Evolutionary conservation across 2,888 invertebrate species (phyloP).

Genomic region (Choreutis nemorana): DNA sequence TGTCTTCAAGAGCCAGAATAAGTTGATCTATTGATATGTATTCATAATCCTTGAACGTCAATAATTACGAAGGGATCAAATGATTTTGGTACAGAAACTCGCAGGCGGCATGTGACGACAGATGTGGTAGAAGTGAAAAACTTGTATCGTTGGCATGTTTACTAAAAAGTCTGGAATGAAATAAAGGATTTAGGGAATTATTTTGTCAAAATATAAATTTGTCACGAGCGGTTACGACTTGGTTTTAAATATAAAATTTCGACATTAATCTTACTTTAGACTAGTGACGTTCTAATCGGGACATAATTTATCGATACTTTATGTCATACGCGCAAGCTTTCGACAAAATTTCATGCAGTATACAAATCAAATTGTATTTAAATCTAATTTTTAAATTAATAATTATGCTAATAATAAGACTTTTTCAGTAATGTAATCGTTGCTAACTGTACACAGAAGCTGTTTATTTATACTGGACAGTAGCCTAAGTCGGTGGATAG

Average conservation of each 20-base stretch:
- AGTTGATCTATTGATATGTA: slow-evolving; percentile 4
- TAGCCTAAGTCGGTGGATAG: slow-evolving; percentile 49
- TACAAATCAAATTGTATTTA: no score
- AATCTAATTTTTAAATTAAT: neutral
- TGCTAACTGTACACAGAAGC: slow-evolving; percentile 24
- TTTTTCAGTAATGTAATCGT: slow-evolving; percentile 6
- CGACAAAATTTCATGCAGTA: no score
- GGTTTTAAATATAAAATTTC: no score
- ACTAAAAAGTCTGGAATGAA: neutral
- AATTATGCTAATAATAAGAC: neutral
- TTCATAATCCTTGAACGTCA: slow-evolving; percentile 8
- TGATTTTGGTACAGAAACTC: slow-evolving; percentile 26
- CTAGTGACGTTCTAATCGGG: no score
- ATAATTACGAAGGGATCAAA: no score
- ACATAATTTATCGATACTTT: no score
- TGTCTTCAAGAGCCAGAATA: slow-evolving; percentile 2
- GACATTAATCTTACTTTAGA: no score
- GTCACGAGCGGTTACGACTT: no score
- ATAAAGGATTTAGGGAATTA: no score
- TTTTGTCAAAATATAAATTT: no score
- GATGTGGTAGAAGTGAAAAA: slow-evolving; percentile 56
- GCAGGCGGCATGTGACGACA: slow-evolving; percentile 52
- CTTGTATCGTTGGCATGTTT: slow-evolving; percentile 32
- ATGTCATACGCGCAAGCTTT: no score
- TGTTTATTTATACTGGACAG: slow-evolving; percentile 48